Conservation (phyloP, 2,113 vertebrate species). For the Gadus chalcogrammus region DNA sequence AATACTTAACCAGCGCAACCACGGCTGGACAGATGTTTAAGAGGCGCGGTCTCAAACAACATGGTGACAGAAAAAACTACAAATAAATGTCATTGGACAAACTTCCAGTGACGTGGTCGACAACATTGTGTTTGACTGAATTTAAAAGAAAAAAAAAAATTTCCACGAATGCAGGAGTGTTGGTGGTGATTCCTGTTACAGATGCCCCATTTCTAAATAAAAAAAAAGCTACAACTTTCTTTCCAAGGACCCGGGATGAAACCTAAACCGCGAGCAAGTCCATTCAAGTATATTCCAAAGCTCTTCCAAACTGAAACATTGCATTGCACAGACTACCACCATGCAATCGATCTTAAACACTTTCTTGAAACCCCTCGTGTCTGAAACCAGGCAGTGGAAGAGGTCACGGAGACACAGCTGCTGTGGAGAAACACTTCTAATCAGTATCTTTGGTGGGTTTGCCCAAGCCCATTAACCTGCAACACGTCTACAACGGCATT, state of each 20-base stretch:
- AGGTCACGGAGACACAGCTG: not conserved
- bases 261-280: not conserved
- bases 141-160: conserved; percentile 10
- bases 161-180: conserved; percentile 23
- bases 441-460: conserved; percentile 46
- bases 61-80: conserved; percentile 28
- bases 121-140: conserved; percentile 22
- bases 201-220: conserved; percentile 21
- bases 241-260: conserved; percentile 12
- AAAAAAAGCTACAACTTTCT: not conserved
- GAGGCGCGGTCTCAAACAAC: conserved; percentile 47
- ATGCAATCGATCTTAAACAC: no score
- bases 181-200: conserved; percentile 22
- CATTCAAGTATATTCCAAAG: conserved; percentile 4
- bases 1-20: conserved; percentile 38
- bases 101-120: conserved; percentile 43
- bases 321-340: no score
- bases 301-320: no score
- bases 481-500: conserved; percentile 17
- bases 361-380: no score
- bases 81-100: conserved; percentile 59
- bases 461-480: conserved; percentile 7
- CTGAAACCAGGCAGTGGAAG: conserved; percentile 20
- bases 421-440: conserved; percentile 20
- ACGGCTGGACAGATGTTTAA: conserved; percentile 33